Evolutionary conservation across 2,113 vertebrate genomes (phyloP).

Genomic region (Nibea coibor): DNA sequence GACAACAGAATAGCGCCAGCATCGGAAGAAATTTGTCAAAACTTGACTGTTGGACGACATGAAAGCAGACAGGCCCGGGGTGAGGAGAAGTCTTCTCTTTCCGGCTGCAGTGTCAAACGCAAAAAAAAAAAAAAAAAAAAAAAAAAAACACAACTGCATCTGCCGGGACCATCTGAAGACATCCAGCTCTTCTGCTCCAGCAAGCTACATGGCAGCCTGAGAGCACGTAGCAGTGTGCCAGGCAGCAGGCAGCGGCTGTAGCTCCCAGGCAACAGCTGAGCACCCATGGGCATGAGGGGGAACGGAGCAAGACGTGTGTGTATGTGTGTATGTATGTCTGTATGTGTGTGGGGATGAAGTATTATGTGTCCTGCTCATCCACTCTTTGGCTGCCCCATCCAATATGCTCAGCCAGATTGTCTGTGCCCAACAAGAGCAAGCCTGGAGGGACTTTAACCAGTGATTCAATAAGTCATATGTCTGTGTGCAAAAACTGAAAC

Average conservation of each 20-base stretch:
- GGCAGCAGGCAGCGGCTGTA: slow-evolving; percentile 58
- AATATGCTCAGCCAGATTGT: slow-evolving; percentile 68
- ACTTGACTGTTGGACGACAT: slow-evolving; percentile 39
- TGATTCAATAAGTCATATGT: slow-evolving; percentile 49
- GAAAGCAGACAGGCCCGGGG: slow-evolving; percentile 30
- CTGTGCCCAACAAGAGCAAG: slow-evolving; percentile 37
- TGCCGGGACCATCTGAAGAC: slow-evolving; percentile 70
- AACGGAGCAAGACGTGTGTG: slow-evolving; percentile 33
- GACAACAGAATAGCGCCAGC: slow-evolving; percentile 12
- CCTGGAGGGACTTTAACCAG: slow-evolving; percentile 51
- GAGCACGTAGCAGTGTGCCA: slow-evolving; percentile 57
- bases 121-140: not conserved
- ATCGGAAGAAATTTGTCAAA: slow-evolving; percentile 42
- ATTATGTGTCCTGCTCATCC: slow-evolving; percentile 64
- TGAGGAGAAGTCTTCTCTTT: slow-evolving; percentile 35
- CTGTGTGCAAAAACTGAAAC: slow-evolving; percentile 15
- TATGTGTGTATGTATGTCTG: not conserved
- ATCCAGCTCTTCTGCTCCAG: slow-evolving; percentile 64
- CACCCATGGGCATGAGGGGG: slow-evolving; percentile 66
- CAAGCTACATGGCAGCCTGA: slow-evolving; percentile 48
- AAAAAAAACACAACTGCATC: slow-evolving; percentile 58
- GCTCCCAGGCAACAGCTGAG: slow-evolving; percentile 80
- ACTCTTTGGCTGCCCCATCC: slow-evolving; percentile 52
- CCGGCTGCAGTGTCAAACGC: slow-evolving; percentile 43
- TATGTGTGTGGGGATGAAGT: slow-evolving; percentile 26